Evolutionary conservation across 2,797 vertebrate species (phyloP), one percentile per base, ranked within the genome.

Genomic region (Malurus leucopterus): DNA sequence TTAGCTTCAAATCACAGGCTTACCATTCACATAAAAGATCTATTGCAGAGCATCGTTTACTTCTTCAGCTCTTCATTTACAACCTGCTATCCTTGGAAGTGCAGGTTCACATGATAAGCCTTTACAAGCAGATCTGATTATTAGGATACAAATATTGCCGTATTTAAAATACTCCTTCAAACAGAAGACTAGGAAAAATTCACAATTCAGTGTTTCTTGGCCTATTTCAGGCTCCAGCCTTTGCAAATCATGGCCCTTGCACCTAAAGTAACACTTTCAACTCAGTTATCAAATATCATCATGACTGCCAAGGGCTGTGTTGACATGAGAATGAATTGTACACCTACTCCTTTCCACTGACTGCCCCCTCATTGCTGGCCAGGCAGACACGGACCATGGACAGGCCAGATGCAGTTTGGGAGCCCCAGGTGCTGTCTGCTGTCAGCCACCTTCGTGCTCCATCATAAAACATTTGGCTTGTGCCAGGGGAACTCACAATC

Each of bases 261-360:
- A n/a, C 43, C 40, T 44, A 46, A 84, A 69, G 69, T 46, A 75
- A 59, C 34, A 41, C 8, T 36, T 73, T 40, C 50, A 73, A 7
- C 26, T 90, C 43, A 4, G n/a, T 47, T 83, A 20, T 59, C 74
- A 73, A 86, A 61, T 26, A 57, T 19, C 46, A 53, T 67, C 57
- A 23, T 34, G 46, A 40, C 27, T 49, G 17, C 38, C 44, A 49
- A 86, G 43, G 59, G 26, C 4, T 70, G 6, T 43, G n/a, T 5
- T 40, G 41, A 79, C 11, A 30, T 0, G 0, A 75, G 34, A 72
- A 54, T n/a, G 29, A 84, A 70, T 41, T 0, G 0, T 16, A 13
- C 46, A 67, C 13, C 22, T 72, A n/a, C 40, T 69, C 27, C 49
- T 67, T 57, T 43, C 57, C n/a, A 11, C 44, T 59, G 38, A 23